Base-by-base conservation (phyloP, 2,113 vertebrate species). In the Sarotherodon lohbergeri region DNA sequence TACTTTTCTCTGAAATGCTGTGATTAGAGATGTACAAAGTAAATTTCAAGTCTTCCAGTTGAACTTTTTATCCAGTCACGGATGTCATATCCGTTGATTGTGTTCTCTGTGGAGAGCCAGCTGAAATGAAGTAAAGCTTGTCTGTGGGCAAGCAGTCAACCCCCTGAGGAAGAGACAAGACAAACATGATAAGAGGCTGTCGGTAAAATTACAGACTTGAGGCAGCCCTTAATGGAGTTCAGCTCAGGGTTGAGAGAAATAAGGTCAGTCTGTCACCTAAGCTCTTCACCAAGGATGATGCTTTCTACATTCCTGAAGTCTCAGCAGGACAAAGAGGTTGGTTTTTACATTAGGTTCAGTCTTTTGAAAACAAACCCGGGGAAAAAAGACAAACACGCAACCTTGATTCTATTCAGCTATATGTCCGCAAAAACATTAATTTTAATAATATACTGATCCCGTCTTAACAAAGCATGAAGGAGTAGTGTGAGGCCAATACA, bases 151-250 rank as follows among this genome's bases (percentile, higher is more conserved):
- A 91, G 84, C 19, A 46, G 79, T 92, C 88, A 83, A 59, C 82
- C 90, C 92, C 89, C 88, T 19, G 80, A 93, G 93, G 95, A 89
- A 83, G 90, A 92, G 87, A 92, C 90, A 79, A 95, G 92, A 92
- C 94, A 93, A 94, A 93, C 92, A 94, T 86, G 93, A 95, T 95
- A 93, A 95, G 94, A 94, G 93, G 90, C 90, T 93, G 92, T 88
- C 91, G 91, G 92, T 92, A 89, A 96, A 96, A 97, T 96, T 95
- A 97, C 96, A 96, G 95, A 93, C 92, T 94, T 63, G 90, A 79
- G 90, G 83, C 93, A 71, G 87, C 89, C n/a, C 90, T 93, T 94
- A 95, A 95, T 95, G 94, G 94, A 95, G 96, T 96, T 96, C 96
- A 95, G 88, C 88, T 91, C 87, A 34, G 92, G 95, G 95, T 93